A percentile compares a stretch with the other conserved stretches of the same genome.
Conservation (phyloP, 1,140 invertebrate species). For the Lucilia cuprina region DNA sequence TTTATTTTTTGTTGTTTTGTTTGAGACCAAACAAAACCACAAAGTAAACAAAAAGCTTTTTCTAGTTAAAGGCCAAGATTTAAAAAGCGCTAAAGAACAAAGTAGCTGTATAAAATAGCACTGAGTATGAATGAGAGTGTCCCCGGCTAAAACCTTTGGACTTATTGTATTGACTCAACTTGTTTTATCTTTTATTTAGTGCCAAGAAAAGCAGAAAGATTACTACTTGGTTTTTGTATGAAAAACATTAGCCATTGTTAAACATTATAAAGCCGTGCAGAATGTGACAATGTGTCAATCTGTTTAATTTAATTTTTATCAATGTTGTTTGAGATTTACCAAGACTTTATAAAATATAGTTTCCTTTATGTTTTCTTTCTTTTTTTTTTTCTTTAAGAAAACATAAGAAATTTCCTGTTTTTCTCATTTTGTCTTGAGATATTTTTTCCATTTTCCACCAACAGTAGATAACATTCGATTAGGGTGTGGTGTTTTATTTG, state of each 20-base stretch:
- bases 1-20: too few relatives aligned
- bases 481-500: constrained; percentile 4
- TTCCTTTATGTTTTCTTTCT: not conserved
- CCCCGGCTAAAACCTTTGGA: too few relatives aligned
- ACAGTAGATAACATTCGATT: constrained; percentile 3
- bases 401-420: not conserved
- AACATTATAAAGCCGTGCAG: not conserved
- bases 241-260: not conserved
- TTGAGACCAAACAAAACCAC: too few relatives aligned
- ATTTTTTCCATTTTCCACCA: too few relatives aligned
- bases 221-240: not conserved
- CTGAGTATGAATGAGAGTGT: too few relatives aligned
- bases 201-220: too few relatives aligned
- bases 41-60: not conserved
- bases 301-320: constrained; percentile 33
- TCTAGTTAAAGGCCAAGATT: not conserved
- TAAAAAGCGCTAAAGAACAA: too few relatives aligned
- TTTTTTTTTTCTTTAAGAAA: not conserved
- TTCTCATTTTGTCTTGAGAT: not conserved
- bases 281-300: constrained; percentile 27
- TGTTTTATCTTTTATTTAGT: too few relatives aligned
- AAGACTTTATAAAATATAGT: not conserved
- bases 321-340: not conserved
- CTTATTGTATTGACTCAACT: too few relatives aligned
- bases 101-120: too few relatives aligned